Base-by-base conservation (phyloP, 2,113 vertebrate species). In the Himantopus leucocephalus region DNA sequence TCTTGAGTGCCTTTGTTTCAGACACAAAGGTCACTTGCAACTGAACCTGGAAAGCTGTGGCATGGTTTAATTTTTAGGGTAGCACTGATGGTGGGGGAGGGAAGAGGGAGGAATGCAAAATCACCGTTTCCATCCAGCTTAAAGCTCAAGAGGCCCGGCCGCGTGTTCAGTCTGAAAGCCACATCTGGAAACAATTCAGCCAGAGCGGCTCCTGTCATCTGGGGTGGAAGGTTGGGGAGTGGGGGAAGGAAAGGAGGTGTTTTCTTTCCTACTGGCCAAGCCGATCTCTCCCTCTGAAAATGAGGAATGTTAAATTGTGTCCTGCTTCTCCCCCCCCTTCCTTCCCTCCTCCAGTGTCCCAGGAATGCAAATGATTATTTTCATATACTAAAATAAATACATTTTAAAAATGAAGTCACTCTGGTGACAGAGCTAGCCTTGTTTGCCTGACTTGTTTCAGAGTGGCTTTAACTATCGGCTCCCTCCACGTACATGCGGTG, bases 151-250 rank as follows among this genome's bases (percentile, higher is more conserved):
- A 41, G 96, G 96, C 91, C 85, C 2, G 8, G 82, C 94, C 52
- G 9, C 6, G 29, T 77, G 96, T 81, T 97, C 92, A 30, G 52
- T 47, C 95, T 75, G 90, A 71, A 88, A 85, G 87, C 75, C 92
- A 92, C 97, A 97, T 97, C 97, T 98, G 97, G 97, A 98, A 96
- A 45, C 97, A 94, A 97, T 98, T 97, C 88, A 50, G 92, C 88
- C 91, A 79, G n/a, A 76, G 85, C 92, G 17, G 88, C 84, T 98
- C 91, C 97, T 97, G 76, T 96, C 83, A 70, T 94, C 85, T 93
- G 79, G 80, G 91, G 64, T 95, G 72, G 93, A 85, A 97, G 94
- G 88, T 62, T 77, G 86, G 78, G 83, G 91, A 80, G 62, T 48
- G 91, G 83, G 87, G 60, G 90, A 77, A 91, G 94, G 90, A 89